Evolutionary conservation across 92 coral and sea anemone genomes (phyloP).

Genomic region (Metridium senile): DNA sequence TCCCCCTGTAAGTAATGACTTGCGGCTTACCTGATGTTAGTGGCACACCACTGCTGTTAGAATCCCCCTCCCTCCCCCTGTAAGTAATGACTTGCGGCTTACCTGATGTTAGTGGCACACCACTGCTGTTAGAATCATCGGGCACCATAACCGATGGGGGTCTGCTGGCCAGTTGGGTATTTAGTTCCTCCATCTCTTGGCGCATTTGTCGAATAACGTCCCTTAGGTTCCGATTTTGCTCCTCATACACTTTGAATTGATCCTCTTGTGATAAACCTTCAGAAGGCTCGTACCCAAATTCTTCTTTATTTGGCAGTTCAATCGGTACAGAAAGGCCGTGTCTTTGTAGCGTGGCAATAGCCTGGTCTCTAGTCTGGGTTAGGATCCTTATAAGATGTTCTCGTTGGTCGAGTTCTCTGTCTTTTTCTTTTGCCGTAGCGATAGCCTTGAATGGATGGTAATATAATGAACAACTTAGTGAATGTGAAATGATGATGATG

Average conservation of each 20-base stretch:
- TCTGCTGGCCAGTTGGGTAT: constrained; percentile 68
- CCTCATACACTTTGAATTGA: constrained; percentile 39
- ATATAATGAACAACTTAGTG: too few species aligned
- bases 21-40: constrained; percentile 80
- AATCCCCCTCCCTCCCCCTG: too few species aligned
- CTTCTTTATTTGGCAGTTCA: constrained; percentile 74
- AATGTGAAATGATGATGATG: too few species aligned
- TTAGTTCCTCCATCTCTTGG: constrained; percentile 89
- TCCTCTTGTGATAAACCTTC: constrained; percentile 41
- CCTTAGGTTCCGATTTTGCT: constrained; percentile 76
- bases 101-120: constrained; percentile 82
- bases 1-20: too few species aligned
- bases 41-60: constrained; percentile 51
- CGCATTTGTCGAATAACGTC: constrained; percentile 93
- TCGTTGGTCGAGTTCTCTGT: constrained; percentile 74
- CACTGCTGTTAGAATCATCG: constrained; percentile 33
- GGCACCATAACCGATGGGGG: constrained; percentile 68
- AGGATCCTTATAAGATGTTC: constrained; percentile 82
- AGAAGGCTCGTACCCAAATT: constrained; percentile 23
- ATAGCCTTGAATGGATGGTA: constrained; percentile 45
- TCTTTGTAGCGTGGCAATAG: constrained; percentile 81
- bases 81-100: too few species aligned
- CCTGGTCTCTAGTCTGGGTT: constrained; percentile 87
- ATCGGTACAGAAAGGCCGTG: constrained; percentile 92
- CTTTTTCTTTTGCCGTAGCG: constrained; percentile 75